Conservation (phyloP, 2,797 vertebrate species). For the Phoebastria nigripes region DNA sequence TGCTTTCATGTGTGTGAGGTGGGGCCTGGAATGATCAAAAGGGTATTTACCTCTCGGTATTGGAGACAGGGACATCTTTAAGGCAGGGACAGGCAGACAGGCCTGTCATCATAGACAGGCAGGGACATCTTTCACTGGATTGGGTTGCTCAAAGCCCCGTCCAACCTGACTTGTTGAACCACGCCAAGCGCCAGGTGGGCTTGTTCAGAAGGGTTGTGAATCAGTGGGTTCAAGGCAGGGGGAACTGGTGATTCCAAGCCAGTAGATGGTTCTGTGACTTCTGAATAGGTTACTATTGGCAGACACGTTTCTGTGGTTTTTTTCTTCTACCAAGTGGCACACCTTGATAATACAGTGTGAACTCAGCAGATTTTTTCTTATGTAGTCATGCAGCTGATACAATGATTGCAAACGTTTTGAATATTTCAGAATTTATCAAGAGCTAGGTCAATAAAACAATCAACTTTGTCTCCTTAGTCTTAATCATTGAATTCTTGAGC, state of each 20-base stretch:
- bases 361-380: neutral
- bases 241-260: neutral
- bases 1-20: neutral
- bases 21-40: neutral
- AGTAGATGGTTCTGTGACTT: neutral
- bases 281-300: neutral
- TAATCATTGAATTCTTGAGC: neutral
- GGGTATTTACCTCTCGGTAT: neutral
- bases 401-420: neutral
- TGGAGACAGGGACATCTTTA: neutral
- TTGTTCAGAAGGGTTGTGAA: neutral
- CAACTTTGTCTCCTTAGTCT: neutral
- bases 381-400: neutral
- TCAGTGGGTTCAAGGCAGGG: neutral
- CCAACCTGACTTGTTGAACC: neutral
- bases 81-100: neutral
- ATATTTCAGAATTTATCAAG: neutral
- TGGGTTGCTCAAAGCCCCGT: neutral
- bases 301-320: neutral
- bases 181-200: too few relatives aligned
- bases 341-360: neutral
- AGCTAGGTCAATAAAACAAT: neutral
- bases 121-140: neutral
- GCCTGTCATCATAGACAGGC: rapidly evolving
- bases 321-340: neutral